Base-by-base conservation (phyloP, 2,113 vertebrate species). In the Gambusia affinis region DNA sequence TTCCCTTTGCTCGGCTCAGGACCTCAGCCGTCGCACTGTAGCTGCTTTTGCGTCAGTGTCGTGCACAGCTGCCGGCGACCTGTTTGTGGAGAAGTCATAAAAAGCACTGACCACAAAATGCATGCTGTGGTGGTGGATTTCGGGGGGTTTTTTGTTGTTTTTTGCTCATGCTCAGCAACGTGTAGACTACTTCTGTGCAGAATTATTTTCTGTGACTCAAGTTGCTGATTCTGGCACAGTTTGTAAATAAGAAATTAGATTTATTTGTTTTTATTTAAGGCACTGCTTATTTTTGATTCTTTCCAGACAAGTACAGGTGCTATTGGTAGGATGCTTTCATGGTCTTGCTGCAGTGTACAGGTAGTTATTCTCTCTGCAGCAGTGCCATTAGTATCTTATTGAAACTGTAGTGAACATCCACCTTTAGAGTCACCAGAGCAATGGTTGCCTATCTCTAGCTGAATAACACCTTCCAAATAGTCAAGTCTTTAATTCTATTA, bases 1-100 rank as follows among this genome's bases (percentile, higher is more conserved):
- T 29, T 88, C 85, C 70, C 75, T 71, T 60, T 51, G 72, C 63
- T 77, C 12, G 17, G 92, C 95, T 96, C 95, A 96, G 95, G 89
- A 91, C 91, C 86, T 70, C 29, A 74, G 35, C 84, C 70, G 78
- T 75, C 70, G 71, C 88, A 76, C 33, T 85, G 62, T 80, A 57
- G 60, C 70, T 70, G 70, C 76, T 70, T 57, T 37, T 15, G 61
- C 64, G 66, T 83, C 72, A 6, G 51, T 70, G 75, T 78, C 64
- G 14, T 76, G 31, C 70, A 57, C 70, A 69, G 44, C 54, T 72
- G 57, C 57, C 7, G 70, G 28, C 12, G 29, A 27, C n/a, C 39
- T 37, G 39, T 14, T 37, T 7, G 70, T 76, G 68, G 72, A 37
- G 72, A 64, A 73, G 66, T 70, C 63, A 33, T 62, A 54, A 31